Conservation (phyloP, 2,113 vertebrate species). For the Catharus fuscescens region DNA sequence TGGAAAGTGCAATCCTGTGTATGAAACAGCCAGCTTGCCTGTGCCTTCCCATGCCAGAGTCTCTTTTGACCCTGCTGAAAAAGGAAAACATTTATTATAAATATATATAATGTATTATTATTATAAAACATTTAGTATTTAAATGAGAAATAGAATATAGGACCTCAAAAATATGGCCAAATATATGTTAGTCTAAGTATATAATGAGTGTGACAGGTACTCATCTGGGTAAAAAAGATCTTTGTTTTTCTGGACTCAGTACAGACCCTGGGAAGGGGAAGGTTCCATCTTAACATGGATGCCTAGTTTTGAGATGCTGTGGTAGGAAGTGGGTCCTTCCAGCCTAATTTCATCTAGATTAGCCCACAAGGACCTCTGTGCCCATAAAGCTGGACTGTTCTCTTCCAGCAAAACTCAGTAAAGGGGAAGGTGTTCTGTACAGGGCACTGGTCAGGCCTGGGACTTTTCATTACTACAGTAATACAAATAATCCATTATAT, state of each 20-base stretch:
- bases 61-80: neutral
- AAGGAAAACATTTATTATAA: neutral
- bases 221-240: neutral
- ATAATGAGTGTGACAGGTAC: neutral
- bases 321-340: neutral
- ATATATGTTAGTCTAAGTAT: neutral
- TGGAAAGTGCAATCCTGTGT: neutral
- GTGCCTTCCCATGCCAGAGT: neutral
- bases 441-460: neutral
- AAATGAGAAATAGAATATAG: neutral
- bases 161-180: neutral
- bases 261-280: neutral
- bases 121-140: too few species aligned
- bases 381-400: neutral
- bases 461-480: neutral
- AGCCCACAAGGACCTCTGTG: neutral
- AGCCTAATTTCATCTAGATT: neutral
- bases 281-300: neutral
- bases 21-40: neutral
- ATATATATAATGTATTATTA: too few species aligned
- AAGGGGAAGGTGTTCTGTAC: neutral
- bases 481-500: conserved; percentile 38
- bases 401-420: neutral
- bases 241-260: neutral
- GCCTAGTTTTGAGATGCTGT: neutral